Conservation (phyloP, 2,797 vertebrate species). For the Mormyrops attenuatus region DNA sequence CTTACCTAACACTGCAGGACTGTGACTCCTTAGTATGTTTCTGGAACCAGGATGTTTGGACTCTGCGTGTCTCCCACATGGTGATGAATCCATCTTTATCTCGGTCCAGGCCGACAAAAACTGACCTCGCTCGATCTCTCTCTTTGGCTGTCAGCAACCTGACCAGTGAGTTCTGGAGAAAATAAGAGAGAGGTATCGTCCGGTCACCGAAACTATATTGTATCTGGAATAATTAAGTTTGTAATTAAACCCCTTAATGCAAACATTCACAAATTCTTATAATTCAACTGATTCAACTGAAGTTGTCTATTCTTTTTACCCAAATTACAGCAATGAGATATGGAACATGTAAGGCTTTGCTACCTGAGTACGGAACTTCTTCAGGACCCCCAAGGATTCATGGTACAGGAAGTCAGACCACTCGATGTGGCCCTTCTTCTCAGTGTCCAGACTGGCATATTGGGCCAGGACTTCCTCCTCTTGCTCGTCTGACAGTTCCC, state of each 20-base stretch:
- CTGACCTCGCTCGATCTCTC: constrained; percentile 63
- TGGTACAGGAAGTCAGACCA: constrained; percentile 92
- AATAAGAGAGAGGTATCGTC: background rate
- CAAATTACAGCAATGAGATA: background rate
- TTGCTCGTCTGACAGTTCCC: constrained; percentile 73
- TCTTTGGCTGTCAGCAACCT: constrained; percentile 82
- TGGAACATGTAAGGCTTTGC: background rate
- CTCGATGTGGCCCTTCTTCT: constrained; percentile 81
- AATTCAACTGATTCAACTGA: background rate
- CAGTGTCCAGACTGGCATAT: constrained; percentile 80
- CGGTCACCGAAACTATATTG: background rate
- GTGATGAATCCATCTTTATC: constrained; percentile 67
- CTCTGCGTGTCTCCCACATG: constrained; percentile 66
- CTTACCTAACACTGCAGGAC: constrained; percentile 87
- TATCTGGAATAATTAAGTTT: background rate
- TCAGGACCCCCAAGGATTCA: constrained; percentile 80
- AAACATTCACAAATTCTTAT: background rate
- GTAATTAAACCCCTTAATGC: background rate
- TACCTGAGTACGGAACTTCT: constrained; percentile 83
- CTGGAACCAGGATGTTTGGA: constrained; percentile 81
- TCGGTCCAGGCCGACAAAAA: constrained; percentile 71
- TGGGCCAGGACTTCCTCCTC: constrained; percentile 80
- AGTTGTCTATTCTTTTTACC: background rate
- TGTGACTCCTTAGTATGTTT: constrained; percentile 72
- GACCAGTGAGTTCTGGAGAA: constrained; percentile 79